These are phyloP conservation scores for Neotragus moschatus DNA, from an alignment of 2,113 vertebrate genomes.

Conservation along the genomic window DNA sequence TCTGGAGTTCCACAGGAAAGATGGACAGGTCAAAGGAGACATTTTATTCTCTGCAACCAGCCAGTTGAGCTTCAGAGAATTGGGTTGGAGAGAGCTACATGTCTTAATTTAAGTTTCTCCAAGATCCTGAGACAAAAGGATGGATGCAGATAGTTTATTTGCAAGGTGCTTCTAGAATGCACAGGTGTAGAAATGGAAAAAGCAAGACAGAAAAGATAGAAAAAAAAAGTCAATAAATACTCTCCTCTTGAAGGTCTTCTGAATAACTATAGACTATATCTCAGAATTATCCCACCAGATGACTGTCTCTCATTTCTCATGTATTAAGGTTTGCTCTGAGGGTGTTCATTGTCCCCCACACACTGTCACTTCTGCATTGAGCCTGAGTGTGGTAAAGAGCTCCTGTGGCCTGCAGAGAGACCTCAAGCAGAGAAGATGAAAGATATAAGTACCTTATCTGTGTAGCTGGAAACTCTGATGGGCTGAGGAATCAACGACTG, in stretches of 20 bases:
- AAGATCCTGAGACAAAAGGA: background rate
- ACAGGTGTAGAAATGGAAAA: background rate
- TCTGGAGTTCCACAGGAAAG: background rate
- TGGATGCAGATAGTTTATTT: background rate
- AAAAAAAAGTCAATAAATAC: background rate
- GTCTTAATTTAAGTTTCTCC: background rate
- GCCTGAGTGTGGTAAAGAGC: background rate
- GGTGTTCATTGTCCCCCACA: fast-evolving
- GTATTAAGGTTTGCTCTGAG: background rate
- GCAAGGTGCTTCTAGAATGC: background rate
- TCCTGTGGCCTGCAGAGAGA: background rate
- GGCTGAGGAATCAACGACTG: background rate
- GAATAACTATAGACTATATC: background rate
- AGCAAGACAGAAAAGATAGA: background rate
- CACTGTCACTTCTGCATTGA: background rate
- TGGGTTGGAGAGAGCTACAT: background rate
- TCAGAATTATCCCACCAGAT: background rate
- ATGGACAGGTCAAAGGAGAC: background rate
- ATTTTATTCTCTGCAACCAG: background rate
- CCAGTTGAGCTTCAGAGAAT: background rate
- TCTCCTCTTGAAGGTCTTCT: background rate
- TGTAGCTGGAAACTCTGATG: background rate
- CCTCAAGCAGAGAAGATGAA: background rate
- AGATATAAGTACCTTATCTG: background rate
- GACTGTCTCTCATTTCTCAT: background rate